phyloP scores from a whole-genome alignment of 1,140 invertebrate genomes.

The Liolophura sinensis region DNA sequence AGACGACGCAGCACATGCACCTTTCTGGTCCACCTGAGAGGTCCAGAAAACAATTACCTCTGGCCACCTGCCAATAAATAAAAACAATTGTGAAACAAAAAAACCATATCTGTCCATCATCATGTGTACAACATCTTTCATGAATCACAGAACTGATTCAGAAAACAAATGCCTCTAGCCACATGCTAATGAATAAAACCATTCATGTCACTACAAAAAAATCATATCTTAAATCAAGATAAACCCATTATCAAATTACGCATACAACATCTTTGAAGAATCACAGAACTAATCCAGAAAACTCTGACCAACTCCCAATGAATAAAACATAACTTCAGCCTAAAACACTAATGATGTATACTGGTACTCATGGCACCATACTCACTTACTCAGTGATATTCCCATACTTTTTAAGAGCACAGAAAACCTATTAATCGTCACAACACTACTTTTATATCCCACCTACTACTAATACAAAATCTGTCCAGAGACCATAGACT shows the following conservation, averaged over 20 bases:
- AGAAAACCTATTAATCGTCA: too few relatives aligned
- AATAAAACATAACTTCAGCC: too few relatives aligned
- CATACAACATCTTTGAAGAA: too few relatives aligned
- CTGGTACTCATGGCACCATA: neutral
- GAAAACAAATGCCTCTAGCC: neutral
- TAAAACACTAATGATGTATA: neutral
- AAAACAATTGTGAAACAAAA: neutral
- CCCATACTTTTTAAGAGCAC: neutral
- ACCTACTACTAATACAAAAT: too few relatives aligned
- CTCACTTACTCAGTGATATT: neutral
- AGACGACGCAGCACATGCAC: constrained; percentile 53
- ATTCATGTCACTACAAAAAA: too few relatives aligned
- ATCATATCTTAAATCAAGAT: too few relatives aligned
- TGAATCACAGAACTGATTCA: neutral
- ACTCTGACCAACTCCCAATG: constrained; percentile 53
- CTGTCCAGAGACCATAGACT: too few relatives aligned
- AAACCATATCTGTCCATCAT: neutral
- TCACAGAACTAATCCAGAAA: too few relatives aligned
- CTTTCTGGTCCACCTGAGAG: constrained; percentile 33
- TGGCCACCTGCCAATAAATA: constrained; percentile 48
- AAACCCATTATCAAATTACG: too few relatives aligned
- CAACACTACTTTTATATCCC: too few relatives aligned
- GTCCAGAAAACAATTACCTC: constrained; percentile 58
- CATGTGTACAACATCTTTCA: neutral
- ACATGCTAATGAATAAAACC: neutral